These are phyloP conservation scores for Phallusia fumigata DNA, from an alignment of 23 tunicate genomes.

Conservation along the genomic window DNA sequence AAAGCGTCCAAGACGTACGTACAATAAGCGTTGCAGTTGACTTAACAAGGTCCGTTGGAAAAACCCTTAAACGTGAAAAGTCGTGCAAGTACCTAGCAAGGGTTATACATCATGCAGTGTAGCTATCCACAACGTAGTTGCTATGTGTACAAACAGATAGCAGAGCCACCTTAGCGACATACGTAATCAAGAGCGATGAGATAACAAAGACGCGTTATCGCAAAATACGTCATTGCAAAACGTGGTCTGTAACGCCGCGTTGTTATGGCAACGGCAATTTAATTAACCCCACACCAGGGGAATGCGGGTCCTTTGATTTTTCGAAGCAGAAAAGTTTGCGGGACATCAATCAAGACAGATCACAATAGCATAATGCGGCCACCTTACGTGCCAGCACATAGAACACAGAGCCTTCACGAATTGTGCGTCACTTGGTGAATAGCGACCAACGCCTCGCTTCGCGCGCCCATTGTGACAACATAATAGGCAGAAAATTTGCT, in stretches of 20 bases:
- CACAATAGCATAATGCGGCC: not conserved
- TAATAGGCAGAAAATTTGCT: not conserved
- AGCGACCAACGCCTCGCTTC: not conserved
- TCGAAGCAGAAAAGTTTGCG: not conserved
- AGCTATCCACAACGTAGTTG: too few species aligned
- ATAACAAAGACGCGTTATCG: too few species aligned
- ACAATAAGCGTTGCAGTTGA: too few species aligned
- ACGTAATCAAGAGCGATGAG: too few species aligned
- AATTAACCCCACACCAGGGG: not conserved
- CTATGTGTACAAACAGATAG: too few species aligned
- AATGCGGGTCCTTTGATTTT: not conserved
- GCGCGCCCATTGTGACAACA: not conserved
- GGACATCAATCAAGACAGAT: not conserved
- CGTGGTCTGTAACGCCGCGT: not conserved
- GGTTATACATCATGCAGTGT: too few species aligned
- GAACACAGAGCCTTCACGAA: not conserved
- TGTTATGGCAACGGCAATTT: constrained; percentile 3
- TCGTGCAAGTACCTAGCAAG: too few species aligned
- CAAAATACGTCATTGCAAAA: too few species aligned
- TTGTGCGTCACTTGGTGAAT: not conserved
- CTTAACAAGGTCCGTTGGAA: too few species aligned
- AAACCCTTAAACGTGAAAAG: too few species aligned
- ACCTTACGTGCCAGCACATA: not conserved
- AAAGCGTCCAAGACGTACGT: too few species aligned
- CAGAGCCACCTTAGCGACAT: too few species aligned